Base-by-base conservation (phyloP, 2,113 vertebrate genomes). In the Pelecanoides urinatrix region DNA sequence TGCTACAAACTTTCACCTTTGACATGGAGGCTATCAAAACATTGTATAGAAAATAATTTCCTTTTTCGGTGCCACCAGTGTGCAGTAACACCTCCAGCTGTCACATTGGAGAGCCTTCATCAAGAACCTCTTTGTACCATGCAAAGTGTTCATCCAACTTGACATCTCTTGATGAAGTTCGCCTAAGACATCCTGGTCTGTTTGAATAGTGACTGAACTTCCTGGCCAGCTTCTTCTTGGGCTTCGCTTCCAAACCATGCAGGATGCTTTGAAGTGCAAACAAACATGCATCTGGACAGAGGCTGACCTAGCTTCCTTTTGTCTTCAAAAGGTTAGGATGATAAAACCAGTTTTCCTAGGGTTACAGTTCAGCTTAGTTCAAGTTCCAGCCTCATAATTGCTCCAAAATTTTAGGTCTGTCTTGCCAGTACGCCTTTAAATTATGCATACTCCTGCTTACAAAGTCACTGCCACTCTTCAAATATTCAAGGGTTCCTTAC, bases 401-500 rank as follows among this genome's bases (percentile, higher is more conserved):
- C 63, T 88, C 81, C 34, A 85, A 63, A 92, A 89, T 90, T 85
- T 95, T 92, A 92, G 77, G 26, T 80, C 73, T 92, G 44, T 85
- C 66, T 94, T 95, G 85, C 58, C 68, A 94, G 52, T 91, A 67
- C 25, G 53, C 10, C 59, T 94, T 95, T 96, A 90, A 96, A 94
- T 95, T 90, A 96, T 90, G 66, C 82, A 95, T 92, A 66, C 36
- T 87, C 40, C 61, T 85, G 52, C 87, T 96, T 90, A 95, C 68
- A 92, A 32, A 92, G 59, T 79, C 63, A 83, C 70, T 71, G 55
- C 55, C 84, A 70, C 84, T 88, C 77, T 93, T 95, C 89, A 92
- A 91, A 95, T 95, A 96, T 97, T 92, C 92, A 94, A 83, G 63
- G 40, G 61, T 93, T 92, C 90, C 82, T 96, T 76, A 80, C 67